Base-by-base conservation (phyloP, 2,888 invertebrate genomes). In the Trypoxylon attenuatum region DNA sequence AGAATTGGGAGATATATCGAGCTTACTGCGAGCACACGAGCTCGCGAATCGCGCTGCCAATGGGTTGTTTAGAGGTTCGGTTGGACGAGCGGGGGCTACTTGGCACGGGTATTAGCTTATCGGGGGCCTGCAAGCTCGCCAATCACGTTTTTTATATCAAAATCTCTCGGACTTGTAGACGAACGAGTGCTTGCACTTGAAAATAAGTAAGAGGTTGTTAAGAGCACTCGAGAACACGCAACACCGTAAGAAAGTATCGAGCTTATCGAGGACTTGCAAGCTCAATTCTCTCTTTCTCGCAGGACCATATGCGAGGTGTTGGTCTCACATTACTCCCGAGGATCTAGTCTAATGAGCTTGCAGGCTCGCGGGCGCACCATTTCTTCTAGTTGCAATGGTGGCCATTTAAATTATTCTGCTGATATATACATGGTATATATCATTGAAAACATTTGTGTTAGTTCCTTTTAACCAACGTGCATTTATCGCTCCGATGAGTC, bases 231-330 rank as follows among this genome's bases (percentile, higher is more conserved):
- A 43, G 23, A 42, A 45, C 41, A 18, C 49, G 15, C 49, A 41
- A 46, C 50, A 38, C 38, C 49, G 51, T 52, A 47, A 41, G 25
- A 47, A 64, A 68, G 68, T 56, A 71, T 64, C 72, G 72, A 72
- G 72, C 73, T 72, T 66, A 72, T 25, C 56, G 73, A 55, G 66
- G 52, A 66, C 62, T 57, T 72, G 73, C 73, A 72, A 69, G 69
- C 62, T 69, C 61, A 46, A 58, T 50, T 15, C n/a, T n/a, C n/a
- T n/a, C n/a, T n/a, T n/a, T n/a, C n/a, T n/a, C n/a, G n/a, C n/a
- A n/a, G n/a, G n/a, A n/a, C n/a, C n/a, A n/a, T n/a, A n/a, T n/a
- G 52, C 15, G 6, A 41, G 23, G 3, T 3, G 6, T 5, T 16
- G 33, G 5, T 25, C n/a, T 22, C 27, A 42, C 38, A 27, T 41